A percentile compares a stretch with the other conserved stretches of the same genome.
Evolutionary conservation across 1,140 invertebrate genomes (phyloP).

Genomic region (Chelonus insularis): DNA sequence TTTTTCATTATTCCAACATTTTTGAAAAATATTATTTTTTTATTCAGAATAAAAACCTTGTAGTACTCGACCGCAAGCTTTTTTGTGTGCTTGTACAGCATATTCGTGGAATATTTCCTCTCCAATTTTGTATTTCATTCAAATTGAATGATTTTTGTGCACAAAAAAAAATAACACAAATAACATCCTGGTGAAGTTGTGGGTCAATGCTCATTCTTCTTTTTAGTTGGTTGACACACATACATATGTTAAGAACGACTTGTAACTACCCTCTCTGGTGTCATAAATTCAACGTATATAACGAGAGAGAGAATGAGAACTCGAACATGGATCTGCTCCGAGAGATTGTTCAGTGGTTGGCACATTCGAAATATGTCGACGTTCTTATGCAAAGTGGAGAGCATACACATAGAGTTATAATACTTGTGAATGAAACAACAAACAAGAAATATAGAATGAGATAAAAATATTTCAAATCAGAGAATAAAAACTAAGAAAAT

Average conservation of each 20-base stretch:
- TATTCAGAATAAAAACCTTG: no score
- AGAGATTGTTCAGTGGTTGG: background rate
- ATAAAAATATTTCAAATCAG: slow-evolving; percentile 1
- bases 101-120: no score
- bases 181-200: background rate
- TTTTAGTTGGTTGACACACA: slow-evolving; percentile 15
- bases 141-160: no score
- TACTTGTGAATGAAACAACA: no score
- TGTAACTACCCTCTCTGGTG: slow-evolving; percentile 20
- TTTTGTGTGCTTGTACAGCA: no score
- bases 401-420: no score
- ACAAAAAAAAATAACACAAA: background rate
- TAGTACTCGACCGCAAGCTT: no score
- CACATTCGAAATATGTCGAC: slow-evolving; percentile 7
- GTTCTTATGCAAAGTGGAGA: background rate
- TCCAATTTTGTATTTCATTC: no score
- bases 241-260: slow-evolving; percentile 11
- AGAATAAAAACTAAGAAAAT: background rate
- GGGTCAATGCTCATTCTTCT: slow-evolving; percentile 7
- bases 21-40: no score
- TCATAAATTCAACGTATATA: slow-evolving; percentile 24
- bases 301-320: background rate
- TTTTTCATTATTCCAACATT: no score
- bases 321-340: background rate
- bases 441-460: no score